Conservation (phyloP, 2,797 vertebrate species). For the Malurus splendens region DNA sequence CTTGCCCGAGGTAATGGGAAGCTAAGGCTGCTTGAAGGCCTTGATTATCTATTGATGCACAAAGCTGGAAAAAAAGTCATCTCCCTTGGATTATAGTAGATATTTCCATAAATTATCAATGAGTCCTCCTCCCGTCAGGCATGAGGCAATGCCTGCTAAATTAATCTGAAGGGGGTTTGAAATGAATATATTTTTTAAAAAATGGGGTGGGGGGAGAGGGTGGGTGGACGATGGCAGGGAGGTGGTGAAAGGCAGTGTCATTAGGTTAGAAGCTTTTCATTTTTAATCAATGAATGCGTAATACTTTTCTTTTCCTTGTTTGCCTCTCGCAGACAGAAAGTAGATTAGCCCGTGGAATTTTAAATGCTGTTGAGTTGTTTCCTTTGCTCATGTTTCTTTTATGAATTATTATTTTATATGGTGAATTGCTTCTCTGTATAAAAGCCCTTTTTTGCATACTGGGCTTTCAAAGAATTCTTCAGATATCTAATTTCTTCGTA, state of each 20-base stretch:
- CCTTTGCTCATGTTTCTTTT: slow-evolving; percentile 89
- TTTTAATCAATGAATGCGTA: slow-evolving; percentile 87
- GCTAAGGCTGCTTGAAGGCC: slow-evolving; percentile 96
- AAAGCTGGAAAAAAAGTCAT: slow-evolving; percentile 95
- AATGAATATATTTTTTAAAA: slow-evolving; percentile 54
- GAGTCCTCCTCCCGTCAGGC: slow-evolving; percentile 84
- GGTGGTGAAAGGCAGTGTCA: slow-evolving; percentile 72
- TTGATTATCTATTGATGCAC: slow-evolving; percentile 99
- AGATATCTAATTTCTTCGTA: slow-evolving; percentile 72
- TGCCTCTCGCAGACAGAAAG: slow-evolving; percentile 72
- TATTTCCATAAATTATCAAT: slow-evolving; percentile 99
- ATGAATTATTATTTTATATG: slow-evolving; percentile 85
- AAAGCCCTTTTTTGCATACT: slow-evolving; percentile 71
- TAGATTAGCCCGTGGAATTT: slow-evolving; percentile 80
- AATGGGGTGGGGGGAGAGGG: neutral
- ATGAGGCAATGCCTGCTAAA: slow-evolving; percentile 79
- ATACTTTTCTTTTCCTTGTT: slow-evolving; percentile 74
- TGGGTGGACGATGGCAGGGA: slow-evolving; percentile 67
- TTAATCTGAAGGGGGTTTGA: slow-evolving; percentile 72
- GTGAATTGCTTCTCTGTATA: slow-evolving; percentile 78
- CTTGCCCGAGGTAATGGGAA: slow-evolving; percentile 98
- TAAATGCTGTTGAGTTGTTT: slow-evolving; percentile 81
- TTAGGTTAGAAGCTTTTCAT: slow-evolving; percentile 84
- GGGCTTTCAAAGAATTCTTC: slow-evolving; percentile 71
- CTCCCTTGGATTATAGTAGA: slow-evolving; percentile 94